Conservation (phyloP, 2,888 invertebrate genomes). For the Aphidius colemani region DNA sequence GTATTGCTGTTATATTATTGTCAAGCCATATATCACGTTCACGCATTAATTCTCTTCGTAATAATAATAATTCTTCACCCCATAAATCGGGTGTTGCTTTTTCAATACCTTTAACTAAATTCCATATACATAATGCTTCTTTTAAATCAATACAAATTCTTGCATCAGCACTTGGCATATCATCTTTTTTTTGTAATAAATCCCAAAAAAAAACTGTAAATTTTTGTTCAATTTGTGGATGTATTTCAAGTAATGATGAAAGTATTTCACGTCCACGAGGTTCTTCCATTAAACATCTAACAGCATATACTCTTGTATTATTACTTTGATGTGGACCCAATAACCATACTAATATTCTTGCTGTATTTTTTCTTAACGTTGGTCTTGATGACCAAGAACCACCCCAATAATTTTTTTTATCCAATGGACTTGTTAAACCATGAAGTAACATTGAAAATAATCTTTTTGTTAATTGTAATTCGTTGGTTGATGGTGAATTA, state of each 20-base stretch:
- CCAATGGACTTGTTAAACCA: constrained; percentile 55
- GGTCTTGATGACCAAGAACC: constrained; percentile 55
- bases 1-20: constrained; percentile 52
- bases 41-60: constrained; percentile 52
- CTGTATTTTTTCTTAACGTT: constrained; percentile 57
- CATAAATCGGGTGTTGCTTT: constrained; percentile 50
- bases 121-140: constrained; percentile 59
- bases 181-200: constrained; percentile 53
- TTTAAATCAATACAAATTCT: constrained; percentile 58
- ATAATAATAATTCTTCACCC: constrained; percentile 54
- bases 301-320: constrained; percentile 58
- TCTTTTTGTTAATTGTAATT: constrained; percentile 61
- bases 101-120: constrained; percentile 53
- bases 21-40: constrained; percentile 57
- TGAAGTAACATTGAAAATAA: constrained; percentile 63
- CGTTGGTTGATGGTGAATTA: constrained; percentile 47
- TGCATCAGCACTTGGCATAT: constrained; percentile 58
- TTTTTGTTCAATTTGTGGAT: constrained; percentile 61
- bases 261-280: constrained; percentile 59
- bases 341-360: constrained; percentile 61
- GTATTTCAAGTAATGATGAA: constrained; percentile 56
- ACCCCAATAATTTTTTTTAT: constrained; percentile 53
- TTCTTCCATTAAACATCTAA: constrained; percentile 60
- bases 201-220: constrained; percentile 62
- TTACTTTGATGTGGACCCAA: constrained; percentile 60